Conservation (phyloP, 2,888 invertebrate genomes). For the Cosmia trapezina region DNA sequence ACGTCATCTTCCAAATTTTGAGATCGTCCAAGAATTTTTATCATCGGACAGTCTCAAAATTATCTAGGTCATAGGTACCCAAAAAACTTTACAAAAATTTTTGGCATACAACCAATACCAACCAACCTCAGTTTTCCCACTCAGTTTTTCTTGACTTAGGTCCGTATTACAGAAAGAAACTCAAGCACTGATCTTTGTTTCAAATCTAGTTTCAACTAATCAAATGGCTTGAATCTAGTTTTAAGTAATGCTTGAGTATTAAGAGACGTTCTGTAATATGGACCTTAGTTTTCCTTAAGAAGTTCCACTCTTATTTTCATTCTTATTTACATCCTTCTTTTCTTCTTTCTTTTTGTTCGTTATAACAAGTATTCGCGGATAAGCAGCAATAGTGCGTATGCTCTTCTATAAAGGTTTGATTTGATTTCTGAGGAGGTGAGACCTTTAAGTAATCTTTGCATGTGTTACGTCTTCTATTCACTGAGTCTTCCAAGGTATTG, state of each 20-base stretch:
- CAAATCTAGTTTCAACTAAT: too few relatives aligned
- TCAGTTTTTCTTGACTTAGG: constrained; percentile 38
- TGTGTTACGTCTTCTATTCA: constrained; percentile 81
- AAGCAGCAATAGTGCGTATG: constrained; percentile 79
- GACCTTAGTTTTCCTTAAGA: too few relatives aligned
- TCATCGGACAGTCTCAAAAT: constrained; percentile 87
- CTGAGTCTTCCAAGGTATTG: constrained; percentile 80
- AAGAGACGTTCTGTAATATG: too few relatives aligned
- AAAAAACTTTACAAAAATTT: constrained; percentile 8
- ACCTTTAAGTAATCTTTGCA: too few relatives aligned
- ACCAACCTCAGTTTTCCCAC: background rate
- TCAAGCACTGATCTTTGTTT: too few relatives aligned
- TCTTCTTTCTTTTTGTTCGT: constrained; percentile 71
- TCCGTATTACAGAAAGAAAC: too few relatives aligned
- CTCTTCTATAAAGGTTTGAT: too few relatives aligned
- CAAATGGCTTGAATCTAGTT: too few relatives aligned
- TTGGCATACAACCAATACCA: too few relatives aligned
- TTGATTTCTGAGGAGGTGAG: too few relatives aligned
- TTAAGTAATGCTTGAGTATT: too few relatives aligned
- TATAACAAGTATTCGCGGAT: constrained; percentile 78
- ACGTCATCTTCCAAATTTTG: constrained; percentile 80
- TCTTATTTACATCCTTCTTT: constrained; percentile 64
- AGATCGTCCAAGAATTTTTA: constrained; percentile 86
- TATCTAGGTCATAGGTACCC: constrained; percentile 46
- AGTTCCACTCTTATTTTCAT: constrained; percentile 58